Base-by-base conservation (phyloP, 37 sponge, comb jelly and placozoan species). In the Haliclona indistincta region DNA sequence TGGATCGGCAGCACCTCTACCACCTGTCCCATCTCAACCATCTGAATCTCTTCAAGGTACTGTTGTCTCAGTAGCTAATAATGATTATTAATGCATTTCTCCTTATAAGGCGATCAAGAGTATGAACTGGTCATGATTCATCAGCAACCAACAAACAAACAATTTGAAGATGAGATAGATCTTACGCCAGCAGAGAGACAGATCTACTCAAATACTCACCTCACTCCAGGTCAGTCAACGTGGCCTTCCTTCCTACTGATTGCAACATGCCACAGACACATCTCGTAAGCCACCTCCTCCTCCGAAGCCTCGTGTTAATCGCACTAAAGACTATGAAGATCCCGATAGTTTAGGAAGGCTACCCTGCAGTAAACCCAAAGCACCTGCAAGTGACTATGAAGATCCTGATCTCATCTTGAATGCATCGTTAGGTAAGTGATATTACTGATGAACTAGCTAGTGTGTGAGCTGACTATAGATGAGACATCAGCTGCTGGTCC, bases 371-470 rank as follows among this genome's bases (percentile, higher is more conserved):
- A n/a, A n/a, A n/a, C n/a, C n/a, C n/a, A n/a, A n/a, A n/a, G n/a
- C n/a, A n/a, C n/a, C n/a, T n/a, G n/a, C n/a, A 20, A 28, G 69
- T 10, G 47, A 44, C 35, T 83, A 83, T 34, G 83, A 83, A 43
- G 69, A 83, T 26, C 75, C 83, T 28, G 29, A 37, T 68, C 3
- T 68, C 35, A 41, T 43, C 1, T 2, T 68, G 36, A 22, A 64
- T 11, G 63, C 29, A 29, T 29, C 63, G 8, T 62, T 23, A 10
- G 25, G 63, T 62, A 62, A 32, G 34, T 13, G 33, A 32, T 20
- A n/a, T n/a, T n/a, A n/a, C n/a, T n/a, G n/a, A n/a, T n/a, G n/a
- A n/a, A n/a, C n/a, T n/a, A n/a, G n/a, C 45, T 15, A 22, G 28
- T 4, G 30, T 29, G 37, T 36, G 41, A 39, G 35, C 67, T 34